A percentile compares a stretch with the other conserved stretches of the same genome.
Conservation (phyloP, 2,113 vertebrate genomes). For the Herpetotheres cachinnans region DNA sequence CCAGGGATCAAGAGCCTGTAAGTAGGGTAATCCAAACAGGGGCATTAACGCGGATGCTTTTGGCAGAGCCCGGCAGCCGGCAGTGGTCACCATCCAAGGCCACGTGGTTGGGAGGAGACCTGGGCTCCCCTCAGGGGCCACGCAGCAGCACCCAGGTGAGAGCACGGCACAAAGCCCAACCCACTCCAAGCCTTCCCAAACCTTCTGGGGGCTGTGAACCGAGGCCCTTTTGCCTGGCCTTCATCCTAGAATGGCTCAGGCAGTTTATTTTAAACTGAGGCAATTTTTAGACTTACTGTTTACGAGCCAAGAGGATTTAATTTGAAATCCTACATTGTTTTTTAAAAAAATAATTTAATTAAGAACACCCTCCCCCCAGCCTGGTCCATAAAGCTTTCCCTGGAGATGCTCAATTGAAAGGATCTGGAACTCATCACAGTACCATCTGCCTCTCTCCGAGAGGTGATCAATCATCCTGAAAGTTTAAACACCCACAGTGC, state of each 20-base stretch:
- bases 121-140: neutral
- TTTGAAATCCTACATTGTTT: neutral
- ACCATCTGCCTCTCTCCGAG: constrained; percentile 49
- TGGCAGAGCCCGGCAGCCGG: neutral
- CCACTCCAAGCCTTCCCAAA: neutral
- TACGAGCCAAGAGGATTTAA: neutral
- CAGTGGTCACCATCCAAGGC: too few relatives aligned
- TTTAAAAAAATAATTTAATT: neutral
- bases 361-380: neutral
- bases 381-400: constrained; percentile 25
- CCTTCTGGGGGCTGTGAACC: rapidly evolving
- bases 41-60: neutral
- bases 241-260: neutral
- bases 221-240: neutral
- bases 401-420: constrained; percentile 31
- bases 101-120: neutral
- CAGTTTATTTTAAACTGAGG: neutral
- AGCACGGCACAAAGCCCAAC: neutral
- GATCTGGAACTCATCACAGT: constrained; percentile 41
- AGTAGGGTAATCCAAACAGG: neutral
- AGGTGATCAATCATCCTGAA: constrained; percentile 56
- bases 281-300: neutral
- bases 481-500: constrained; percentile 49
- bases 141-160: neutral
- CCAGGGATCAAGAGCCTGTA: neutral